Conservation (phyloP, 2,797 vertebrate species). For the Cephalopachus bancanus region DNA sequence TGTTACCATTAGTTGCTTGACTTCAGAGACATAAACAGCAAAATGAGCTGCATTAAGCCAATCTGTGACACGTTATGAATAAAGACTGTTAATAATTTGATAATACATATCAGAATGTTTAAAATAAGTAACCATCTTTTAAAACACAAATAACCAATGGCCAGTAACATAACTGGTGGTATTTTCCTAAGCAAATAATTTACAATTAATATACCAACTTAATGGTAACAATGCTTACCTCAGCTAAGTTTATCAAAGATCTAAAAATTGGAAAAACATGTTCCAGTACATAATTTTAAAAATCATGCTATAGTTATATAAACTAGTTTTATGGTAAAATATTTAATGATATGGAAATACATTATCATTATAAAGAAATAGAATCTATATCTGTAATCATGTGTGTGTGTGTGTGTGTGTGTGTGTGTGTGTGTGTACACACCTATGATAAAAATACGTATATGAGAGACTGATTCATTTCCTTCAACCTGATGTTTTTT, state of each 20-base stretch:
- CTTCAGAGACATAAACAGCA: background rate
- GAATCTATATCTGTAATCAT: background rate
- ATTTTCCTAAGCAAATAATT: conserved; percentile 6
- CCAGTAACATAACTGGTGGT: background rate
- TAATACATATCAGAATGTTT: background rate
- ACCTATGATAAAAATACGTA: background rate
- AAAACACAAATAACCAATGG: conserved; percentile 26
- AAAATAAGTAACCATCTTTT: background rate
- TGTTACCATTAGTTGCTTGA: conserved; percentile 30
- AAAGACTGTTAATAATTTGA: background rate
- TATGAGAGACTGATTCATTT: background rate
- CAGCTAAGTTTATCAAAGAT: conserved; percentile 9
- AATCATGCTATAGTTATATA: background rate
- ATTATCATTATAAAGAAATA: background rate
- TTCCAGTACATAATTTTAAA: background rate
- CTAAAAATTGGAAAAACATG: background rate
- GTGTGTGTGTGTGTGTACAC: background rate
- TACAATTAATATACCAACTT: background rate
- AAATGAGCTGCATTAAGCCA: conserved; percentile 23
- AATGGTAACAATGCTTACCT: conserved; percentile 25
- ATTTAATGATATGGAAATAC: conserved; percentile 15
- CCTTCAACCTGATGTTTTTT: background rate
- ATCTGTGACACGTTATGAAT: background rate
- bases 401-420: background rate
- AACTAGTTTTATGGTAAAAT: background rate